These are phyloP conservation scores for Psettodes erumei DNA, from an alignment of 2,113 vertebrate genomes.

Conservation along the genomic window DNA sequence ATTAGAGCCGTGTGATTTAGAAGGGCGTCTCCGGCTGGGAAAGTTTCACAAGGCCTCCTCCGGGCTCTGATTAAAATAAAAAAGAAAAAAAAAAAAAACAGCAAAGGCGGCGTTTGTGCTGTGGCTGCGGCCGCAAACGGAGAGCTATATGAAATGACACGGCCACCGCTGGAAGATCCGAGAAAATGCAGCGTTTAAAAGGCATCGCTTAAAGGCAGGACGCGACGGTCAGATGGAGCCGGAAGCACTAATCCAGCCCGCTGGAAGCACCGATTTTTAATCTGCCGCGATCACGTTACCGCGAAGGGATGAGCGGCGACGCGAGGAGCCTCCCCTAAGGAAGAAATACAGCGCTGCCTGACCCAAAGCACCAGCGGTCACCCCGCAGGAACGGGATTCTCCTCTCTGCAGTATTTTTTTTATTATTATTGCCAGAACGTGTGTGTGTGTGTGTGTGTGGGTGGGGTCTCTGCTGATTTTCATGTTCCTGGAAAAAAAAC, in stretches of 20 bases:
- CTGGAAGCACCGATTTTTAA: slow-evolving; percentile 35
- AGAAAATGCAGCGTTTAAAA: slow-evolving; percentile 66
- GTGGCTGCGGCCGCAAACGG: slow-evolving; percentile 25
- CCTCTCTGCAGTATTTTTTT: not conserved
- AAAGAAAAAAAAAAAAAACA: too few species aligned
- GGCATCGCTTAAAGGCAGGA: slow-evolving; percentile 48
- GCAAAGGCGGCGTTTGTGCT: slow-evolving; percentile 39
- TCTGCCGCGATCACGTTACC: too few species aligned
- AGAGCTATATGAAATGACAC: too few species aligned
- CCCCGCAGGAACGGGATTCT: not conserved
- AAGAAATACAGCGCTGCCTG: slow-evolving; percentile 16
- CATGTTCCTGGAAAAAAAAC: not conserved
- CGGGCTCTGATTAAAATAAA: too few species aligned
- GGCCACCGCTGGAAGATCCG: slow-evolving; percentile 58
- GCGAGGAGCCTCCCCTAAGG: slow-evolving; percentile 38
- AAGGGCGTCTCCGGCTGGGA: slow-evolving; percentile 46
- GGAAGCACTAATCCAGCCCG: slow-evolving; percentile 30
- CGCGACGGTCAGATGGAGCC: slow-evolving; percentile 56
- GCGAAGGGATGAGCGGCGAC: too few species aligned
- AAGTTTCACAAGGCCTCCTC: slow-evolving; percentile 30
- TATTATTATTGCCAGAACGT: not conserved
- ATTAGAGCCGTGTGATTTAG: slow-evolving; percentile 49
- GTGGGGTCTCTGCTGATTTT: too few species aligned
- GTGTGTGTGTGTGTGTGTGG: not conserved
- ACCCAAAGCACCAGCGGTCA: not conserved